Base-by-base conservation (phyloP, 2,797 vertebrate genomes). In the Acipenser ruthenus region DNA sequence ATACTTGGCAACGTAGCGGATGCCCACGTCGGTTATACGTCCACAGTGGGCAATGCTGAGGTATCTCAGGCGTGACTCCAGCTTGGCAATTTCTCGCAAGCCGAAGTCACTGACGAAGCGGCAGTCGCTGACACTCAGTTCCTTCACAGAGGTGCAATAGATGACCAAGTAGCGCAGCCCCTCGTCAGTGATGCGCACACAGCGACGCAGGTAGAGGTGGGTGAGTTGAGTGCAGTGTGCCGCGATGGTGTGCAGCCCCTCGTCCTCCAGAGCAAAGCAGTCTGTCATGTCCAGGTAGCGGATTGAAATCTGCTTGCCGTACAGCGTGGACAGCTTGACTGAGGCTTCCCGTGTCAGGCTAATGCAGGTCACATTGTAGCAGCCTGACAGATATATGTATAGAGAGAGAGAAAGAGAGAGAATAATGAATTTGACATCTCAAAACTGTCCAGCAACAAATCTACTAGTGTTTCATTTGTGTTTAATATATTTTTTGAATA, bases 291-390 rank as follows among this genome's bases (percentile, higher is more conserved):
- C 95, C 88, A 99, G 83, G 87, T 89, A 96, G 82, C 93, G 93
- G 72, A 99, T 94, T 83, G 95, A 95, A 72, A 97, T 98, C 81
- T 98, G 96, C 81, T 97, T 97, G 71, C 95, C 95, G 0, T 96
- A 95, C 51, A 96, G 78, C 1, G 95, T 94, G 37, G 95, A 92
- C 68, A 97, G 87, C 82, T 96, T 94, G 71, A 96, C 91, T 7
- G 94, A 94, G 65, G 92, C 92, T 80, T 98, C 95, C 0, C 91
- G 90, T 10, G 93, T 96, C 72, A 98, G 71, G 72, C 95, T 97
- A 89, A 99, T 99, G 75, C 97, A 99, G 0, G 97, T 99, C 67
- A 99, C 95, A 81, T 99, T 97, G 84, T 95, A 96, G 82, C 97
- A 98, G 68, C 97, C 97, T 99, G 71, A 8, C 67, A 9, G 63